Conservation (phyloP, 2,888 invertebrate genomes). For the Netelia inedita region DNA sequence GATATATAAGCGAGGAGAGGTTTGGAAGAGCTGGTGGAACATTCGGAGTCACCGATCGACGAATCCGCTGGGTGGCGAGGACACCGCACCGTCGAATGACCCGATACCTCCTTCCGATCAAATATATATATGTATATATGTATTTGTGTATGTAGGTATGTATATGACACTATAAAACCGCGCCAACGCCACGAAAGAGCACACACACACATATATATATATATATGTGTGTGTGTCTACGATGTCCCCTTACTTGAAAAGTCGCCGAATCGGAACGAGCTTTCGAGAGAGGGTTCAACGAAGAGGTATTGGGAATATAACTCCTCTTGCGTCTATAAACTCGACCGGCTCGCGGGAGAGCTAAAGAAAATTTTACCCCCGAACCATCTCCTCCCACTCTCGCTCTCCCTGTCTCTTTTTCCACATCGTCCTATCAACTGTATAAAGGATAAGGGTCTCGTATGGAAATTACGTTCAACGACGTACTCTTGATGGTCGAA, state of each 20-base stretch:
- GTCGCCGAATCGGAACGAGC: conserved; percentile 61
- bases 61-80: conserved; percentile 53
- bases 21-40: conserved; percentile 50
- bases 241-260: conserved; percentile 60
- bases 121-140: conserved; percentile 23
- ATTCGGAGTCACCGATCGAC: conserved; percentile 49
- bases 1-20: conserved; percentile 52
- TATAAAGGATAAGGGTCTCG: conserved; percentile 42
- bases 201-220: background rate
- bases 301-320: conserved; percentile 61
- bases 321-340: conserved; percentile 40
- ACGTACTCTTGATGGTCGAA: background rate
- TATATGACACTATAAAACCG: conserved; percentile 35
- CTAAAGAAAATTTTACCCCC: conserved; percentile 29
- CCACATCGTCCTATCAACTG: conserved; percentile 33
- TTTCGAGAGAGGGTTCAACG: conserved; percentile 58
- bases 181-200: conserved; percentile 31
- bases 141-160: background rate
- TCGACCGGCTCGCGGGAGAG: conserved; percentile 22
- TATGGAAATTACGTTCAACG: conserved; percentile 47
- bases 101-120: conserved; percentile 57
- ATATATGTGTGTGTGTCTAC: conserved; percentile 17
- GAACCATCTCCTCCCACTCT: background rate
- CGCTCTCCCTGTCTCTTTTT: background rate
- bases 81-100: conserved; percentile 55